Conservation (phyloP, 2,113 vertebrate genomes). For the Brachypodius melanocephalos region DNA sequence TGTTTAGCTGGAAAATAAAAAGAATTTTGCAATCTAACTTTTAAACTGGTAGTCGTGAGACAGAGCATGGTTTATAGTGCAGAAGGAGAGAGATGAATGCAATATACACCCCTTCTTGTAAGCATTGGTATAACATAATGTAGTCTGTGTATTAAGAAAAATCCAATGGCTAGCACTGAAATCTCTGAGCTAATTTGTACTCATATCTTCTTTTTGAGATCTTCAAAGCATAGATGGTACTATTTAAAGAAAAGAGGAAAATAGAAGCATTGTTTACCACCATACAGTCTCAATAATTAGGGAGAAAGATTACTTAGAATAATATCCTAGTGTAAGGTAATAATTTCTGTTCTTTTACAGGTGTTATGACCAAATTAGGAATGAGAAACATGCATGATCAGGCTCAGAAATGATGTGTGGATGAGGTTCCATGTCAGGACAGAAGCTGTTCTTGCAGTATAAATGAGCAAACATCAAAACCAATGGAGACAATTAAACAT, state of each 20-base stretch:
- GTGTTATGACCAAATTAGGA: neutral
- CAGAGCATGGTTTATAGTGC: neutral
- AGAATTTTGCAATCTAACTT: neutral
- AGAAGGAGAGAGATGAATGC: neutral
- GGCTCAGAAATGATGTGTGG: neutral
- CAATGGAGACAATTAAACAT: neutral
- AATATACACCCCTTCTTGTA: neutral
- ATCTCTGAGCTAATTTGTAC: neutral
- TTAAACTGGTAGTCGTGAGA: neutral
- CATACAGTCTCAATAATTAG: neutral
- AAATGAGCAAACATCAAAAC: neutral
- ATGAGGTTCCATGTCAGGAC: neutral
- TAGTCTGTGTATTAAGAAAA: neutral
- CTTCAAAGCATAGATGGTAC: neutral
- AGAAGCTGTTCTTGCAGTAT: neutral
- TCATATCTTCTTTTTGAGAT: neutral
- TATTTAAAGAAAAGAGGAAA: neutral
- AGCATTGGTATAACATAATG: neutral
- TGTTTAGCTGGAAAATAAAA: neutral
- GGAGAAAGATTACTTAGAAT: neutral
- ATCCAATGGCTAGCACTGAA: neutral
- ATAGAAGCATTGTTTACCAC: neutral
- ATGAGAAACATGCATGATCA: neutral
- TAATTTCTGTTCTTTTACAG: neutral
- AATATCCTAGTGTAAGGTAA: neutral